Percentiles rank a stretch among this genome's conserved stretches.
Evolutionary conservation across 2,797 vertebrate species (phyloP).

Genomic region (Cynodonichthys magdalenae): DNA sequence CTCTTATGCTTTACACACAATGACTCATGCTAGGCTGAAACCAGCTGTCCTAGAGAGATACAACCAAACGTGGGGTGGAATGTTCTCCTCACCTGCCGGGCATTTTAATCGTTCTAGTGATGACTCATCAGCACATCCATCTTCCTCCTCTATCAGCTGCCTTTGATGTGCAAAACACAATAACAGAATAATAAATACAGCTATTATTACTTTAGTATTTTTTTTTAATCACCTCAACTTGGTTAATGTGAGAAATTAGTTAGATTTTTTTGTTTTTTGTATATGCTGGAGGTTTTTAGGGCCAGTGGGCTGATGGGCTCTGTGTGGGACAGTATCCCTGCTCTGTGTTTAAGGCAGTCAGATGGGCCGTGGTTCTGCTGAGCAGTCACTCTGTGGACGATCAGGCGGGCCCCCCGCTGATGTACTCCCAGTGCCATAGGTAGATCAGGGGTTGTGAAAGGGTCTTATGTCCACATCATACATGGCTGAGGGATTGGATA

Average conservation of each 20-base stretch:
- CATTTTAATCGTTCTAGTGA: conserved; percentile 64
- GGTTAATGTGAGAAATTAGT: conserved; percentile 70
- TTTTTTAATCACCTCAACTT: conserved; percentile 80
- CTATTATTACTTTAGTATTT: conserved; percentile 82
- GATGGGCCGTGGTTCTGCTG: conserved; percentile 87
- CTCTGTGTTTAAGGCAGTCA: conserved; percentile 85
- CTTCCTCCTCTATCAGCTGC: conserved; percentile 91
- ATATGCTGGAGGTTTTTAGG: conserved; percentile 34
- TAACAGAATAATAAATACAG: conserved; percentile 97
- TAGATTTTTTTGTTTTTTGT: conserved; percentile 75
- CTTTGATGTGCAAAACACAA: conserved; percentile 99
- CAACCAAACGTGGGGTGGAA: conserved; percentile 14
- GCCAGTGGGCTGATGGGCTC: conserved; percentile 30
- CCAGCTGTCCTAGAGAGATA: conserved; percentile 28
- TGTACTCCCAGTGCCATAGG: conserved; percentile 84
- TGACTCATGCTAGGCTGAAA: conserved; percentile 51
- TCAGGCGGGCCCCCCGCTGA: conserved; percentile 81
- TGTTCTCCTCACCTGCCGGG: conserved; percentile 67
- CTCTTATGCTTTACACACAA: conserved; percentile 54
- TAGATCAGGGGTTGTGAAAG: conserved; percentile 60
- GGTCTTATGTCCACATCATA: conserved; percentile 85
- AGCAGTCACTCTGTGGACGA: conserved; percentile 90
- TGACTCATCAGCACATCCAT: conserved; percentile 75
- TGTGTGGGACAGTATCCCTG: conserved; percentile 82
- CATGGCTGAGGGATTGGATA: conserved; percentile 96